Conservation (phyloP, 2,113 vertebrate species). For the Ascaphus truei region DNA sequence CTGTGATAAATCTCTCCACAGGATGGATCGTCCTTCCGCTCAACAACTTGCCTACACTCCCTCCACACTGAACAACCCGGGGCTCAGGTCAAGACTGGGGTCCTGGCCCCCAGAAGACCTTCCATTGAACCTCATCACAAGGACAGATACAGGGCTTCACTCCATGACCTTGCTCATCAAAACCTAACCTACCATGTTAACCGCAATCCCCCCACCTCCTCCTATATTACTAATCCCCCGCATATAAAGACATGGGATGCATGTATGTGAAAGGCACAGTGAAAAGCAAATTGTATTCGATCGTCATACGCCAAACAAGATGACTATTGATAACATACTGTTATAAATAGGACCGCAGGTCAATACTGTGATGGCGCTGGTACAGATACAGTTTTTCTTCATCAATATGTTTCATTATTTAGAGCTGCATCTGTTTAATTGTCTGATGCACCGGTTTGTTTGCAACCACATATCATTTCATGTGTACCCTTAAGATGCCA, state of each 20-base stretch:
- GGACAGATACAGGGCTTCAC: no score
- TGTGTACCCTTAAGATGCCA: neutral
- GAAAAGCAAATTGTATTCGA: constrained; percentile 22
- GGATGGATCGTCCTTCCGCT: no score
- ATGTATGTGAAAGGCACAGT: neutral
- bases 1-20: no score
- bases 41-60: no score
- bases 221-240: constrained; percentile 16
- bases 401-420: constrained; percentile 22
- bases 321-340: constrained; percentile 29
- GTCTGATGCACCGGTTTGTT: neutral
- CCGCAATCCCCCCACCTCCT: neutral
- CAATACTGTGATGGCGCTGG: constrained; percentile 8
- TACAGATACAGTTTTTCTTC: constrained; percentile 13
- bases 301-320: constrained; percentile 12
- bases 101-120: no score
- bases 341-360: constrained; percentile 27
- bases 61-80: no score
- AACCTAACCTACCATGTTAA: neutral
- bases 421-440: neutral
- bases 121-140: no score
- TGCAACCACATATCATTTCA: neutral
- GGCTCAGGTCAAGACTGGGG: no score
- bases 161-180: constrained; percentile 22
- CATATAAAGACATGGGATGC: constrained; percentile 8